Conservation (phyloP, 2,797 vertebrate genomes). For the Cossypha niveicapilla region DNA sequence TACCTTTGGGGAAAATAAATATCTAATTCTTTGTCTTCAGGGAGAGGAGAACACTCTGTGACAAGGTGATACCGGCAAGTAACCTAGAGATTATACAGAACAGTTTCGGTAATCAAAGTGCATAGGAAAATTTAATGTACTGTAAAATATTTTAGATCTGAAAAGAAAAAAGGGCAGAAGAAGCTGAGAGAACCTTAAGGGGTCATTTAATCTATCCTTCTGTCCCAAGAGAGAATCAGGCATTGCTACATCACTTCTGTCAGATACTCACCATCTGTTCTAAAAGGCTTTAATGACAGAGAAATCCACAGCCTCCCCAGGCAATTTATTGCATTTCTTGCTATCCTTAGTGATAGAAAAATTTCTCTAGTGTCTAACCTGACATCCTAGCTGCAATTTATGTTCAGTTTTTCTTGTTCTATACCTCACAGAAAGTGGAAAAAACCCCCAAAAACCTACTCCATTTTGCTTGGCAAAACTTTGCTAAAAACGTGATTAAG, state of each 20-base stretch:
- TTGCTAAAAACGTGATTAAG: background rate
- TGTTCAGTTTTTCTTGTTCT: background rate
- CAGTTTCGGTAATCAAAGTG: background rate
- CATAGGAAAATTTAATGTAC: background rate
- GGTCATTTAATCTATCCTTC: background rate
- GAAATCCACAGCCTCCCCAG: background rate
- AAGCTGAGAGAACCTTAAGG: background rate
- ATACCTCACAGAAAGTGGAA: background rate
- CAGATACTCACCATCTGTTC: background rate
- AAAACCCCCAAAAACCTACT: background rate
- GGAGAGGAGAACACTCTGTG: background rate
- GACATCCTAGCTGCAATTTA: background rate
- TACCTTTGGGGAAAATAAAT: background rate
- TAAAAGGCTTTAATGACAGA: constrained; percentile 3
- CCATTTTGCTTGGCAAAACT: background rate
- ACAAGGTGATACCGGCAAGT: background rate
- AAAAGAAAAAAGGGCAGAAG: background rate
- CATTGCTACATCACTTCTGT: background rate
- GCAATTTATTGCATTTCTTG: background rate
- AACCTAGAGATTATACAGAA: background rate
- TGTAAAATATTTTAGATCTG: background rate
- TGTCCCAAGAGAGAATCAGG: background rate
- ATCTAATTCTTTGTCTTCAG: background rate
- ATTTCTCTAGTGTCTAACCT: background rate
- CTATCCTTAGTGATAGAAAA: background rate